Conservation (phyloP, 2,113 vertebrate species). For the Ochotona princeps region DNA sequence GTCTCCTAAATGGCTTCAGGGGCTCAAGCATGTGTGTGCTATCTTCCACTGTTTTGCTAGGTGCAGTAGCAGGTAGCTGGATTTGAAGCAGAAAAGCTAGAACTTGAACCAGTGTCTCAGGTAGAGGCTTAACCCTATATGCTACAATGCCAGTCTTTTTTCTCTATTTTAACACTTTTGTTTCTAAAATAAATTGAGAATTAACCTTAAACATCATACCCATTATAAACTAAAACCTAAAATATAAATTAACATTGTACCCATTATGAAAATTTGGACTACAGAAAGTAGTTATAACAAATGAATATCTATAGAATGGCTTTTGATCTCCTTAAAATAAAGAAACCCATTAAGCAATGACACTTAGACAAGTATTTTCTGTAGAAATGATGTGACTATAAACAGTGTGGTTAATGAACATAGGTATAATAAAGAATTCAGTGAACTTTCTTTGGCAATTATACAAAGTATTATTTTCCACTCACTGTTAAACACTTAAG, state of each 20-base stretch:
- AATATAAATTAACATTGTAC: not conserved
- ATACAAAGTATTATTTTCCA: not conserved
- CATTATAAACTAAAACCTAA: too few relatives aligned
- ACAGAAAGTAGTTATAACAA: not conserved
- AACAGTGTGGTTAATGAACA: not conserved
- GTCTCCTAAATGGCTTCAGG: too few relatives aligned
- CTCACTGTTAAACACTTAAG: not conserved
- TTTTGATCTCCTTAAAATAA: not conserved
- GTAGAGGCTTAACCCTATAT: too few relatives aligned
- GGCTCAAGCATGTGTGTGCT: too few relatives aligned
- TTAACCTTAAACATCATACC: not conserved
- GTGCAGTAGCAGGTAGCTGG: too few relatives aligned
- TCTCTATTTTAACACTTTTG: not conserved
- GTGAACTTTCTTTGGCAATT: not conserved
- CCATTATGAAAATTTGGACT: not conserved
- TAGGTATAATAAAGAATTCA: not conserved
- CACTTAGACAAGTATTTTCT: not conserved
- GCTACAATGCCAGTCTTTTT: too few relatives aligned
- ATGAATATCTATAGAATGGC: not conserved
- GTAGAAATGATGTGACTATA: not conserved
- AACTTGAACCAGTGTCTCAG: too few relatives aligned
- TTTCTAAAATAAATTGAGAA: conserved; percentile 37
- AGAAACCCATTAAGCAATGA: not conserved
- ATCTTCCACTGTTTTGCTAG: too few relatives aligned
- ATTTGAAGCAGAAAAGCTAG: too few relatives aligned